Conservation (phyloP, 2,113 vertebrate species). For the Tinamus guttatus region DNA sequence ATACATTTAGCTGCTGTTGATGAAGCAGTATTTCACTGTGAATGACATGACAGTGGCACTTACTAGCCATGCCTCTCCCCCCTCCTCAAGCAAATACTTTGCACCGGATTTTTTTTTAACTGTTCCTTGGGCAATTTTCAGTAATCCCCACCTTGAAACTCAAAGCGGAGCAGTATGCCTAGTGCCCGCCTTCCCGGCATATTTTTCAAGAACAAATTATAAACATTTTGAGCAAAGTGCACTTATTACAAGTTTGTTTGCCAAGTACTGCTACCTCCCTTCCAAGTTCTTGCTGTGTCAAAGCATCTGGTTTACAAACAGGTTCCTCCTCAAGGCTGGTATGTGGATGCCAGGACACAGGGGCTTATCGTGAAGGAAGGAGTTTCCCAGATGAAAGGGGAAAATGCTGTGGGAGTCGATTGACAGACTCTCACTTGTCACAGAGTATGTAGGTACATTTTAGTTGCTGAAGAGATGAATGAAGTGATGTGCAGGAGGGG, state of each 20-base stretch:
- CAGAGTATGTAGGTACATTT: constrained; percentile 1
- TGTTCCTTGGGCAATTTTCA: constrained; percentile 5
- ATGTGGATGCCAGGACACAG: constrained; percentile 3
- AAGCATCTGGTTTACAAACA: constrained; percentile 70
- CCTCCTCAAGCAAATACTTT: constrained; percentile 16
- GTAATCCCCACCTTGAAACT: constrained; percentile 21
- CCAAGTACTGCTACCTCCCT: constrained; percentile 57
- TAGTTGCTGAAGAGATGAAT: constrained; percentile 44
- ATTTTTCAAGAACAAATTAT: constrained; percentile 64
- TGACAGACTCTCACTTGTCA: constrained; percentile 26
- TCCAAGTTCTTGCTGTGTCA: constrained; percentile 39
- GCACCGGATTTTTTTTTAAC: not conserved
- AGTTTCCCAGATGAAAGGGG: constrained; percentile 49
- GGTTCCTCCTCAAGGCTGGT: constrained; percentile 42
- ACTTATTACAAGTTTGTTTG: constrained; percentile 66
- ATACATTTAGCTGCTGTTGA: not conserved
- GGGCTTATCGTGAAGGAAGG: constrained; percentile 27
- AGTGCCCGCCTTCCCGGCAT: constrained; percentile 55
- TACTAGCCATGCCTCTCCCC: not conserved
- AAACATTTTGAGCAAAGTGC: constrained; percentile 69
- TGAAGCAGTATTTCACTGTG: not conserved
- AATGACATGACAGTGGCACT: not conserved
- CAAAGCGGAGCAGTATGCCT: constrained; percentile 34
- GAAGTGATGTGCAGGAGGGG: constrained; percentile 42
- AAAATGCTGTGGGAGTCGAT: constrained; percentile 42